phyloP scores from a whole-genome alignment of 2,797 vertebrate species.

The Sebastiscus albofasciatus region DNA sequence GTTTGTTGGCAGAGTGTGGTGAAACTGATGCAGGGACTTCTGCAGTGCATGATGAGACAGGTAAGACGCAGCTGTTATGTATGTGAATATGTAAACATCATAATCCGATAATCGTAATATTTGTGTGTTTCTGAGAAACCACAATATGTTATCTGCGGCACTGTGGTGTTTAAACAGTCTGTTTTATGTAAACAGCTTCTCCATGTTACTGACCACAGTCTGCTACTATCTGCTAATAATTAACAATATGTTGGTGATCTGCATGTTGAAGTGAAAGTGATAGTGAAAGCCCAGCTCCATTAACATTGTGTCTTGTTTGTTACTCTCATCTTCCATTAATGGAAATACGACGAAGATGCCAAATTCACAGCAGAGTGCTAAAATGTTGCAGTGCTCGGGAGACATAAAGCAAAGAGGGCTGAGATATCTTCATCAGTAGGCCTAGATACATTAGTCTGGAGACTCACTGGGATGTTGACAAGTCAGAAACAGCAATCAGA shows the following conservation, averaged over 20 bases:
- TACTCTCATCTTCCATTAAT: neutral
- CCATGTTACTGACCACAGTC: neutral
- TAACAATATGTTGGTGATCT: neutral
- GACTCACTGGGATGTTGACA: neutral
- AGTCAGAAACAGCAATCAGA: neutral
- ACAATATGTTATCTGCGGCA: neutral
- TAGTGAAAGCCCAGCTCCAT: neutral
- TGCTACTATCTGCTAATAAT: neutral
- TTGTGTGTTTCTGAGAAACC: neutral
- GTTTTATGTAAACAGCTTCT: neutral
- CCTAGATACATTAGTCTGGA: neutral
- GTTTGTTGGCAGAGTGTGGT: slow-evolving; percentile 91
- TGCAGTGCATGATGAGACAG: slow-evolving; percentile 99
- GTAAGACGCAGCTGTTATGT: slow-evolving; percentile 71
- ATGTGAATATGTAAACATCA: neutral
- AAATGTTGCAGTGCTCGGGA: slow-evolving; percentile 1
- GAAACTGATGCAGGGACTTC: slow-evolving; percentile 97
- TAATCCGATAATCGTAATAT: neutral
- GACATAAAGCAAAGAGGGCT: neutral
- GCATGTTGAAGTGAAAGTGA: neutral
- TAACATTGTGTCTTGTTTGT: neutral
- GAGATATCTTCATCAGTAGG: neutral
- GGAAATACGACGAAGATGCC: neutral
- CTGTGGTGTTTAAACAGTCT: neutral
- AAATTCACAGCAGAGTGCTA: neutral